Percentiles rank a stretch among this genome's conserved stretches.
phyloP scores from a whole-genome alignment of 2,113 vertebrate genomes.

The Crotophaga sulcirostris region DNA sequence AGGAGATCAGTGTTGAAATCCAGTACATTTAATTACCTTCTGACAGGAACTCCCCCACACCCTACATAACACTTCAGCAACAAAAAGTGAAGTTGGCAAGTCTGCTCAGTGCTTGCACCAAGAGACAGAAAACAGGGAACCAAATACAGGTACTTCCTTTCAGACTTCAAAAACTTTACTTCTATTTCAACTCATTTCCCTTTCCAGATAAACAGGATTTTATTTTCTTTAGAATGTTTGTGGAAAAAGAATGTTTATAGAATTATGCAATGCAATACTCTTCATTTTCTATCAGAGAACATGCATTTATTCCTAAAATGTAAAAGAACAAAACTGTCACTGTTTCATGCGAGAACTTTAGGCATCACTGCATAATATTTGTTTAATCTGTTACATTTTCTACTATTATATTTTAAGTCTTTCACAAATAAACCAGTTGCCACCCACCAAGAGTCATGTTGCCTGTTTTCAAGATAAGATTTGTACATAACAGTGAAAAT shows the following conservation, averaged over 20 bases:
- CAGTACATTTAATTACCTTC: not conserved
- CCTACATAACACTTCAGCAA: not conserved
- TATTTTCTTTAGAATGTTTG: not conserved
- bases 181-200: not conserved
- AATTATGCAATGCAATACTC: not conserved
- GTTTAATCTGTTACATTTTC: not conserved
- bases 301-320: not conserved
- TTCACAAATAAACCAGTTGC: not conserved
- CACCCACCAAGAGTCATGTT: not conserved
- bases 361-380: not conserved
- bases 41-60: slow-evolving; percentile 38
- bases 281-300: not conserved
- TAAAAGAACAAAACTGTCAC: not conserved
- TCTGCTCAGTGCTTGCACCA: not conserved
- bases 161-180: not conserved
- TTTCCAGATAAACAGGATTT: not conserved
- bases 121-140: not conserved
- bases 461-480: not conserved
- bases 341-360: not conserved
- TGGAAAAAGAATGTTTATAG: not conserved
- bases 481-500: not conserved
- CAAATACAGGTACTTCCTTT: not conserved
- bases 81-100: not conserved
- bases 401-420: not conserved
- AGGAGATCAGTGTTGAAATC: slow-evolving; percentile 34